These are phyloP conservation scores for Tachina grossa DNA, from an alignment of 2,888 invertebrate species.

Conservation along the genomic window DNA sequence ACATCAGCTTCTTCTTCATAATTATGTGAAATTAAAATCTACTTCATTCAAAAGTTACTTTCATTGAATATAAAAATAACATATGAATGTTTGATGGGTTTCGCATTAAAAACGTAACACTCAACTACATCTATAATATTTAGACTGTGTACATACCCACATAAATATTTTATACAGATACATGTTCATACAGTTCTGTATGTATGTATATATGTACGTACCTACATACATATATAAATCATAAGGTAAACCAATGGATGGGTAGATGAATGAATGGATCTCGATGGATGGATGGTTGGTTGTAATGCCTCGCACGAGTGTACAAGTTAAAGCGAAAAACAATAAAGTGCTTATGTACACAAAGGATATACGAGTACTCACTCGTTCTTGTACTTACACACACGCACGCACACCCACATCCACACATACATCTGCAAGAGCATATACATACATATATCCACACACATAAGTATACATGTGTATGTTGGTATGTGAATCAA, in stretches of 20 bases:
- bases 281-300: constrained; percentile 44
- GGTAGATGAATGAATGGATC: constrained; percentile 45
- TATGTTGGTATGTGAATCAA: not conserved
- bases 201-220: constrained; percentile 21
- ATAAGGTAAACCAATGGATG: constrained; percentile 58
- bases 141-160: constrained; percentile 12
- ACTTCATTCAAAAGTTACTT: too few species aligned
- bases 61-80: not conserved
- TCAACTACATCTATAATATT: constrained; percentile 5
- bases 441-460: not conserved
- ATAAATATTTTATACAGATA: constrained; percentile 6
- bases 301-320: constrained; percentile 64
- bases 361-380: constrained; percentile 76
- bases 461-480: not conserved
- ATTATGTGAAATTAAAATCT: not conserved
- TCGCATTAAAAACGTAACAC: not conserved
- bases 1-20: not conserved
- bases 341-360: constrained; percentile 81
- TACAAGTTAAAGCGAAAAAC: constrained; percentile 76
- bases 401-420: not conserved
- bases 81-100: constrained; percentile 24
- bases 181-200: not conserved
- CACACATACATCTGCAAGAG: not conserved
- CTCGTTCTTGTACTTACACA: constrained; percentile 29
- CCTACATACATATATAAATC: constrained; percentile 33